Conservation (phyloP, 2,797 vertebrate genomes). For the Antennarius maculatus region DNA sequence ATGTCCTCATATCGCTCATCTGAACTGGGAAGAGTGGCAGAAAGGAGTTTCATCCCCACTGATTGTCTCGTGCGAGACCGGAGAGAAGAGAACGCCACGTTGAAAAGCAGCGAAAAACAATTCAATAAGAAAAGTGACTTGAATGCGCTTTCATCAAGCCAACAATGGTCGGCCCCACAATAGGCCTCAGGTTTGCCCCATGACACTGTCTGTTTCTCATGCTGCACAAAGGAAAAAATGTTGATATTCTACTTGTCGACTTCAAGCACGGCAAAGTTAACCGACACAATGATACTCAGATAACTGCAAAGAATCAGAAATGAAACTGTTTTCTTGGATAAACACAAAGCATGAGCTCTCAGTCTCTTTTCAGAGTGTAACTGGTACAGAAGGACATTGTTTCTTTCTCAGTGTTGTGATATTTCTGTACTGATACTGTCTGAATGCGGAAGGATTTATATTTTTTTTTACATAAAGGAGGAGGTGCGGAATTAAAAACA, state of each 20-base stretch:
- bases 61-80: conserved; percentile 78
- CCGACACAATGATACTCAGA: conserved; percentile 40
- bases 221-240: conserved; percentile 47
- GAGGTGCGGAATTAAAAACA: conserved; percentile 2
- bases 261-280: conserved; percentile 46
- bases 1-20: conserved; percentile 80
- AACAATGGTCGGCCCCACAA: conserved; percentile 79
- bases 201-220: conserved; percentile 76
- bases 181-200: conserved; percentile 78
- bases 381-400: background rate
- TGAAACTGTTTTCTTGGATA: conserved; percentile 23
- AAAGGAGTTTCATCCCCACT: conserved; percentile 80
- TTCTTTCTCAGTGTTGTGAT: conserved; percentile 8
- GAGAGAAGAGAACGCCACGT: conserved; percentile 74
- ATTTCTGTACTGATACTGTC: conserved; percentile 10
- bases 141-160: conserved; percentile 81
- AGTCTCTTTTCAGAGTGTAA: conserved; percentile 17
- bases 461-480: background rate
- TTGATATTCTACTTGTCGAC: conserved; percentile 28
- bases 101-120: conserved; percentile 83
- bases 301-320: conserved; percentile 10
- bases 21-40: conserved; percentile 69
- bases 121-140: conserved; percentile 85
- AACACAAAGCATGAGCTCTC: background rate
- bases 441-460: conserved; percentile 15